phyloP scores from a whole-genome alignment of 1,140 invertebrate genomes.

The Drosophila quadrilineata region DNA sequence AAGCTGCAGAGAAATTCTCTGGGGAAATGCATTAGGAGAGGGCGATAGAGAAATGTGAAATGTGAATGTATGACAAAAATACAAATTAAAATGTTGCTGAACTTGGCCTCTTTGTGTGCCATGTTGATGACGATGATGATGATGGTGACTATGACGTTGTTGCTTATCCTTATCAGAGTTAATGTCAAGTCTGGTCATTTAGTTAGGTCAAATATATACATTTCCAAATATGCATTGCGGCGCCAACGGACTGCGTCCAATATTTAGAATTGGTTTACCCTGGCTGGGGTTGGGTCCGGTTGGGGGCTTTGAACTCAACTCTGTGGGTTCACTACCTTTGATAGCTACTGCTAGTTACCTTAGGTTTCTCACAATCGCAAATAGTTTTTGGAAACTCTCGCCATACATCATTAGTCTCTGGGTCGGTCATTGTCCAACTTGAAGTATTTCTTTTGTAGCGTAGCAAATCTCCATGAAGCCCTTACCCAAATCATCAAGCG shows the following conservation, averaged over 20 bases:
- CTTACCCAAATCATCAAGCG: conserved; percentile 58
- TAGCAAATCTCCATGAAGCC: conserved; percentile 26
- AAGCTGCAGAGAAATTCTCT: conserved; percentile 42
- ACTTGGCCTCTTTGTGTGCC: conserved; percentile 60
- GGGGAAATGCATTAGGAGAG: conserved; percentile 40
- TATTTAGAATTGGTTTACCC: no score
- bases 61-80: conserved; percentile 24
- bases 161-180: conserved; percentile 26
- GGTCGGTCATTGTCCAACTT: conserved; percentile 16
- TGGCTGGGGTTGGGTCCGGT: neutral
- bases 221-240: conserved; percentile 37
- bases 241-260: conserved; percentile 34
- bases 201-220: conserved; percentile 45
- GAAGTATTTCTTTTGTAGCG: conserved; percentile 29
- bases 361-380: conserved; percentile 3
- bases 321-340: conserved; percentile 9
- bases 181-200: conserved; percentile 51
- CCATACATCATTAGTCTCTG: conserved; percentile 34
- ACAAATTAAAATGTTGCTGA: conserved; percentile 65
- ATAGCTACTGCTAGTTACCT: no score
- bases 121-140: conserved; percentile 6
- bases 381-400: no score
- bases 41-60: conserved; percentile 11
- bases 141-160: neutral
- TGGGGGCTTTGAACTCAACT: conserved; percentile 28